Evolutionary conservation across 2,113 vertebrate species (phyloP), one percentile per base, ranked within the genome.

Genomic region (Delphinapterus leucas): DNA sequence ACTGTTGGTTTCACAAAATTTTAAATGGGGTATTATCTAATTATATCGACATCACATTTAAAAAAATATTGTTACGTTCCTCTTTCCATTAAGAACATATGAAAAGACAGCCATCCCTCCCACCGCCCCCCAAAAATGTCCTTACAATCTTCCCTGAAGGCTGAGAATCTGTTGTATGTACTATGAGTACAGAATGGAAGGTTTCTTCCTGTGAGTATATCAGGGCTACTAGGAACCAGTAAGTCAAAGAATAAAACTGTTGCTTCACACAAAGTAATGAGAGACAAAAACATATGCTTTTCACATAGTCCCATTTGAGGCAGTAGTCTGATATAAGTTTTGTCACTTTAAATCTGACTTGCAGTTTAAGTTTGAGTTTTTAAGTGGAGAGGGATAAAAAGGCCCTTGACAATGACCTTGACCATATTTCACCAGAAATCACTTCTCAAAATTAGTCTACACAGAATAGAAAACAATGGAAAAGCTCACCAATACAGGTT

Each of bases 321-420:
- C 58, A 89, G 88, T 68, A 91, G 73, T 88, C 81, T 90, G 76
- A 76, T 20, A 61, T 49, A 90, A 98, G 88, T 96, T 97, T 93
- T 81, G 55, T 58, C 65, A 95, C 83, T 96, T 90, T 67, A 94
- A 89, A 97, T 98, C 68, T 95, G 95, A 97, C 97, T 97, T 97
- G 98, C 93, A 92, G 88, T 90, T 96, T 98, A 93, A 98, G 97
- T 95, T 96, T 98, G 94, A 98, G 97, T 95, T 96, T 91, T 97
- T 85, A 96, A 74, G 60, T 96, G 6, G 65, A 76, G 53, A 93
- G 60, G 61, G 70, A n/a, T 89, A 96, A 60, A 70, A 98, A 98
- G 96, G 98, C 95, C 97, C 98, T 98, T 98, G 97, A 95, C 97
- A 93, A 74, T 98, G 98, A 97, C 98, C 98, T 98, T 98, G 98